Evolutionary conservation across 2,888 invertebrate species (phyloP), one percentile per base, ranked within the genome.

Genomic region (Lepidocyrtoides sp.): DNA sequence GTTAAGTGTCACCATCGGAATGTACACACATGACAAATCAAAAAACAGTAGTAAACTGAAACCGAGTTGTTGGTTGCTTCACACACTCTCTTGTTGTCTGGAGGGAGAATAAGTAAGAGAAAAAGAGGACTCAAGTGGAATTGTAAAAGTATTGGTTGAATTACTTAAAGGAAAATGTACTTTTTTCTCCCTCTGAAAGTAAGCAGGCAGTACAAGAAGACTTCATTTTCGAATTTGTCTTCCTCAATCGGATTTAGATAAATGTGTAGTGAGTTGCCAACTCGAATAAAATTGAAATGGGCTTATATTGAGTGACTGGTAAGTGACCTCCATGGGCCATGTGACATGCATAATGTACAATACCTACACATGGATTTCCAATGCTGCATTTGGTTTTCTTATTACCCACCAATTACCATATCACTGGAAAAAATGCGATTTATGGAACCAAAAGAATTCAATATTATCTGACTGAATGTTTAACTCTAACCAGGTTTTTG

Each of bases 21-120:
- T 91, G 91, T 86, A 81, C 82, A 87, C 87, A 87, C 87, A 87
- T 87, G 87, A 87, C 87, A 87, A 87, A 87, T 87, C 87, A 87
- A 87, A 87, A 87, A 87, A 87, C 87, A 87, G 87, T 87, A 77
- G 87, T 87, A 87, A 87, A 79, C 77, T 57, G 51, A 86, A 72
- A 86, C 69, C 32, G 66, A 79, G 32, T 63, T 79, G 75, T 32
- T 75, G 44, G 60, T 66, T 77, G 77, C 44, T 48, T 48, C 10
- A 41, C 54, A 60, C 44, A 77, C 20, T 26, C 3, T 51, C 41
- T 17, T 32, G 29, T 51, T 54, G 17, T 51, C 77, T 79, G 29
- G 54, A 32, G 29, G 81, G 41, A 60, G 81, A 41, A 36, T n/a
- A 44, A n/a, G 29, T 17, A 57, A 41, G 20, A 12, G 41, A 29